Base-by-base conservation (phyloP, 2,888 invertebrate genomes). In the Metallyticus violacea region DNA sequence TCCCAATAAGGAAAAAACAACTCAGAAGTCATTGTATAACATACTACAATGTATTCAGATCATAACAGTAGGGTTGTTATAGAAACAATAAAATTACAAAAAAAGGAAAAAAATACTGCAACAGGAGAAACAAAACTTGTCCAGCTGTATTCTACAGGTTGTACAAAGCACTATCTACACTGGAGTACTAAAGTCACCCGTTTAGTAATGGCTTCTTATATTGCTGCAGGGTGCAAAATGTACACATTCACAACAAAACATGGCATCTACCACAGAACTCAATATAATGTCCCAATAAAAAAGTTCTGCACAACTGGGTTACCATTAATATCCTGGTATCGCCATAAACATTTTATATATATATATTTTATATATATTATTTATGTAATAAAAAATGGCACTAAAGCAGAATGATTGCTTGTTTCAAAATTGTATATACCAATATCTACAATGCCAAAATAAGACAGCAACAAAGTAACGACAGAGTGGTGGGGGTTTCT, bases 1-100 rank as follows among this genome's bases (percentile, higher is more conserved):
- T 22, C 40, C 40, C 40, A 22, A 62, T 22, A 62, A 62, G 40
- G 40, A 62, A 62, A 62, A 62, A 62, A 3, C 9, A 62, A 9
- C 22, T 22, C 9, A 62, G 22, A 62, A 62, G 40, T 62, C 40
- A 62, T 22, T 6, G 40, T 62, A n/a, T n/a, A 62, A 62, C 15
- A 22, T 62, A 81, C 85, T 85, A 77, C 9, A 80, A 6, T 79
- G 30, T 87, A 81, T 81, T 87, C 87, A 87, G 87, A 87, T 87
- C 87, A 81, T 82, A 79, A 83, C 25, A 86, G 40, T 25, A 86
- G 25, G 82, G 84, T 28, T 30, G 25, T 30, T 79, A 78, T 7
- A 29, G 22, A 85, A 80, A 79, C 26, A 85, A 85, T 27, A 77
- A 85, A 85, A 6, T 84, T 78, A 85, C 85, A 85, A 85, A 85